Evolutionary conservation across 2,797 vertebrate species (phyloP).

Genomic region (Lates japonicus): DNA sequence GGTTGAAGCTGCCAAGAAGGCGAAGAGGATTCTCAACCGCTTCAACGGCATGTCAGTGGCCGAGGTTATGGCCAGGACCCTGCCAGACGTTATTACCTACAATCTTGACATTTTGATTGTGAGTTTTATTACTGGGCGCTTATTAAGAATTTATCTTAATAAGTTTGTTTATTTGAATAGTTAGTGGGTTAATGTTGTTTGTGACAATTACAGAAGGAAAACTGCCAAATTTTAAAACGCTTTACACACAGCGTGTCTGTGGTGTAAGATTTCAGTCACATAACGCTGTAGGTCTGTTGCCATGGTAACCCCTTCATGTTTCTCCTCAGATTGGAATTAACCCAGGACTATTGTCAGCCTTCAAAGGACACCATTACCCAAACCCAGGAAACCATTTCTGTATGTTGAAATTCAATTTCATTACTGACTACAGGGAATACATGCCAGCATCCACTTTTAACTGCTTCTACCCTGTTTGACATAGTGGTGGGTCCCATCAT

Average conservation of each 20-base stretch:
- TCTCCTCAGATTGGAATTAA: conserved; percentile 96
- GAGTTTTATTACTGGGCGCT: conserved; percentile 76
- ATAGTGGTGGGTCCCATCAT: not conserved
- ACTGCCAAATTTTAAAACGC: not conserved
- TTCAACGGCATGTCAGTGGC: conserved; percentile 97
- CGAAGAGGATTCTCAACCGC: conserved; percentile 94
- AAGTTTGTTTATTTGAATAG: not conserved
- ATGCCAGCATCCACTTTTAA: conserved; percentile 2
- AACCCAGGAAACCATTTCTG: conserved; percentile 99
- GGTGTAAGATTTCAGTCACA: conserved; percentile 16
- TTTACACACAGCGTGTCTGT: not conserved
- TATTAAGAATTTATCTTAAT: not conserved
- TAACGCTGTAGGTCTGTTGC: conserved; percentile 39
- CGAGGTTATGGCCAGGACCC: conserved; percentile 95
- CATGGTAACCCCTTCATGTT: conserved; percentile 62
- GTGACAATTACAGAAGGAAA: not conserved
- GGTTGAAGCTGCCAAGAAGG: conserved; percentile 88
- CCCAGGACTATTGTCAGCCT: conserved; percentile 97
- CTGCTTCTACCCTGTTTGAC: not conserved
- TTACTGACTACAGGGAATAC: conserved; percentile 11
- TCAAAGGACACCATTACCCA: conserved; percentile 98
- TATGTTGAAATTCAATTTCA: conserved; percentile 83
- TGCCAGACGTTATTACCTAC: conserved; percentile 95
- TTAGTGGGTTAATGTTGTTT: not conserved
- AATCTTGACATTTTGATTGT: conserved; percentile 98